These are phyloP conservation scores for Muscicapa comitata DNA, from an alignment of 2,797 vertebrate species.

Conservation along the genomic window DNA sequence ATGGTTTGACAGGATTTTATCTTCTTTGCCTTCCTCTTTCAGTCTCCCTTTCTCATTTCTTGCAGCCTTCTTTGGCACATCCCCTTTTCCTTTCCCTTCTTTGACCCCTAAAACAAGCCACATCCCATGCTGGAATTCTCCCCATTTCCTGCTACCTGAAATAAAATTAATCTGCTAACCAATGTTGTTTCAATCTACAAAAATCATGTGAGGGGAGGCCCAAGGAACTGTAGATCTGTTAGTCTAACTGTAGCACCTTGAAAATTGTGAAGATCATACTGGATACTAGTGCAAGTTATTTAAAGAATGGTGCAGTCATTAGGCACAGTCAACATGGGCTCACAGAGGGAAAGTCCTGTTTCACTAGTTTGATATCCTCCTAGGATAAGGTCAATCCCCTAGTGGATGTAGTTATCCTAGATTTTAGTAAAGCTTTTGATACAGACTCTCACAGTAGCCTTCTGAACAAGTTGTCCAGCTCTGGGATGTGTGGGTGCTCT, in stretches of 20 bases:
- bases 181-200: neutral
- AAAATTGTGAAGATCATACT: neutral
- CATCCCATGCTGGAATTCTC: neutral
- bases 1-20: neutral
- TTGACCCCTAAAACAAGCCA: accelerated
- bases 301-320: neutral
- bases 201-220: neutral
- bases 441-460: neutral
- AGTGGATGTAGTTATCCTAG: neutral
- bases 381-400: neutral
- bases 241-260: neutral
- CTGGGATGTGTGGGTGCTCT: accelerated
- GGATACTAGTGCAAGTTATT: neutral
- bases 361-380: neutral
- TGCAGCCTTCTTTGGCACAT: neutral
- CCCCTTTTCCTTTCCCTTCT: neutral
- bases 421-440: neutral
- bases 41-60: neutral
- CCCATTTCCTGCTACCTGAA: neutral
- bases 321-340: neutral
- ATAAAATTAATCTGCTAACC: neutral
- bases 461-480: neutral
- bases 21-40: neutral
- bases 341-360: neutral
- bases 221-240: neutral